Base-by-base conservation (phyloP, 1,140 invertebrate species). In the Chelonus insularis region DNA sequence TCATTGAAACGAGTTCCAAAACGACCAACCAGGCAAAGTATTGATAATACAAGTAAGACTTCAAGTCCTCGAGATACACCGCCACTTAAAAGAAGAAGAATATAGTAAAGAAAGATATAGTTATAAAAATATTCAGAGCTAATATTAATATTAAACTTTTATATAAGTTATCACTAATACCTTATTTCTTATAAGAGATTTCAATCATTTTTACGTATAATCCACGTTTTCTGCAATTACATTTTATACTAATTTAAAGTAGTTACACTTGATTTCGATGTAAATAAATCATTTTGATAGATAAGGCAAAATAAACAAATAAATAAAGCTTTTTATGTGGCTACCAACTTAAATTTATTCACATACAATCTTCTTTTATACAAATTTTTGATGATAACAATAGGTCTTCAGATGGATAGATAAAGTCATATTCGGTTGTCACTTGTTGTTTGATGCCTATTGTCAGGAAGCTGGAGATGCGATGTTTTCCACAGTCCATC, bases 21-120 rank as follows among this genome's bases (percentile, higher is more conserved):
- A 64, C 72, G 80, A 61, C 79, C 80, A 43, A 82, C 80, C 0
- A 75, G 80, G 57, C 80, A 82, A 67, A 82, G 79, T 37, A 69
- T 72, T 12, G 80, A 82, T 54, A 80, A 72, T 55, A 68, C 75
- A 8, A 73, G 72, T 9, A 82, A 81, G 69, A 70, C 77, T 50
- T 72, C 79, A 9, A 72, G 77, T 1, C 81, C 79, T 71, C 80
- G 79, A 32, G 68, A 78, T 21, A 77, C 78, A 41, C 79, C 80
- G 2, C 79, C 80, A 12, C 72, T 73, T 14, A 80, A 80, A 70
- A 75, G 78, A 50, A 70, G 80, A 62, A 72, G 80, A 65, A 76
- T 78, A 73, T 81, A 77, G 16, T 18, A 20, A 6, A 45, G 16
- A 45, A 45, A 45, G 0, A n/a, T 21, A 4, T 45, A 16, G 4